Conservation (phyloP, 2,888 invertebrate genomes). For the Andrena hattorfiana region DNA sequence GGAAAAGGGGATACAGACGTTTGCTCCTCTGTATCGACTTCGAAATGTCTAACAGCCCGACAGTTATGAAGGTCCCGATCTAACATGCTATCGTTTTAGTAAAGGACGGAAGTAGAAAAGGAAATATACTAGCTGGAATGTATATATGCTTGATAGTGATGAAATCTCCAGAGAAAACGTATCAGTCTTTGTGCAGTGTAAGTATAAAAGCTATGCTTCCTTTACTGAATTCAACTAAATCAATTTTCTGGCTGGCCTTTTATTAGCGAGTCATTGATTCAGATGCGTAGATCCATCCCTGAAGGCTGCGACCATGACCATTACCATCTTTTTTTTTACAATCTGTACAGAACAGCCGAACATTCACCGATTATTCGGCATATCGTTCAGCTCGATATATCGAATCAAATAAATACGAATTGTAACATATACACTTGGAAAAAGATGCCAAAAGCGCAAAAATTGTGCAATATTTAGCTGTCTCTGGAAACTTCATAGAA, state of each 20-base stretch:
- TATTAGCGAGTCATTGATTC: too few species aligned
- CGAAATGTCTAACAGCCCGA: conserved; percentile 55
- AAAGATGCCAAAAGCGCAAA: conserved; percentile 31
- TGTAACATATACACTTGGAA: neutral
- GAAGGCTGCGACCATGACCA: too few species aligned
- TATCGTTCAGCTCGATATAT: conserved; percentile 24
- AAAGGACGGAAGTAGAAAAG: conserved; percentile 76
- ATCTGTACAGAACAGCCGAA: neutral
- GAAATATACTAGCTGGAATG: conserved; percentile 72
- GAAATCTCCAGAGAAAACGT: conserved; percentile 66
- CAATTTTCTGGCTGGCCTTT: conserved; percentile 35
- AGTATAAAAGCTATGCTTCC: conserved; percentile 38
- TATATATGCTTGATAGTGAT: conserved; percentile 50
- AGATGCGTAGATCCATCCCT: too few species aligned
- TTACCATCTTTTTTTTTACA: neutral
- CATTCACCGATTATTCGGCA: conserved; percentile 9
- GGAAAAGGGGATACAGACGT: conserved; percentile 52
- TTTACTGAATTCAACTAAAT: conserved; percentile 35
- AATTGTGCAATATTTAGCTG: conserved; percentile 51
- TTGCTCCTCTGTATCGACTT: conserved; percentile 44
- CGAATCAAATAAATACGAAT: conserved; percentile 12
- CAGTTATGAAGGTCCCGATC: conserved; percentile 63
- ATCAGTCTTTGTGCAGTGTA: conserved; percentile 58
- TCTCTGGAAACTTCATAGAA: conserved; percentile 61
- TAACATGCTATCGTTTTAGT: conserved; percentile 66